Conservation (phyloP, 2,888 invertebrate species). For the Tetragonisca angustula region DNA sequence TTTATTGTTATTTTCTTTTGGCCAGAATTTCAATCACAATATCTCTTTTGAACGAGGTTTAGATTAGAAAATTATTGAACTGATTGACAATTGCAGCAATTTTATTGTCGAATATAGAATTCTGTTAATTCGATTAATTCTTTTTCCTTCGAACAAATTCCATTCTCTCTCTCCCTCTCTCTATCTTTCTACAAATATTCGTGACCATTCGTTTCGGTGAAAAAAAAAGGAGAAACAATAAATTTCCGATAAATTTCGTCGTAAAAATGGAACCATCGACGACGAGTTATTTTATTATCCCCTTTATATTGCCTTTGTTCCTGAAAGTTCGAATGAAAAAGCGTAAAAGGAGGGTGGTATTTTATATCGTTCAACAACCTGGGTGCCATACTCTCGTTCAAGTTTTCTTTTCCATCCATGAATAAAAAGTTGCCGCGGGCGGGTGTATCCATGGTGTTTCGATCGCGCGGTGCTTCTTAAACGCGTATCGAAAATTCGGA, state of each 20-base stretch:
- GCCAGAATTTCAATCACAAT: too few species aligned
- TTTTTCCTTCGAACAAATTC: too few species aligned
- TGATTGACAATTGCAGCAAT: neutral
- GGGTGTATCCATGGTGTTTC: neutral
- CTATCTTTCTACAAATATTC: too few species aligned
- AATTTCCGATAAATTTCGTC: neutral
- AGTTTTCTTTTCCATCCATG: neutral
- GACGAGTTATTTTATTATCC: conserved; percentile 11
- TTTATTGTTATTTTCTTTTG: too few species aligned
- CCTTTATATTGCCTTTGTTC: conserved; percentile 7
- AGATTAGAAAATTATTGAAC: neutral
- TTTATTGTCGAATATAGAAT: too few species aligned
- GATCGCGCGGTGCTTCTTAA: neutral
- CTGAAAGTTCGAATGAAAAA: neutral
- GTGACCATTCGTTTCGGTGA: neutral
- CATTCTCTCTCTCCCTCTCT: too few species aligned
- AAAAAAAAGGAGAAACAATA: neutral
- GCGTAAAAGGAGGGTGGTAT: neutral
- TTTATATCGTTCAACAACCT: neutral
- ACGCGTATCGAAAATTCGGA: neutral
- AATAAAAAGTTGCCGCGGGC: neutral
- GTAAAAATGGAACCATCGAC: conserved; percentile 19
- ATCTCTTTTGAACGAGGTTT: too few species aligned
- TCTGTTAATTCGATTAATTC: too few species aligned
- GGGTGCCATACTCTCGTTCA: neutral